Evolutionary conservation across 2,888 invertebrate species (phyloP).

Genomic region (Vandiemenella viatica): DNA sequence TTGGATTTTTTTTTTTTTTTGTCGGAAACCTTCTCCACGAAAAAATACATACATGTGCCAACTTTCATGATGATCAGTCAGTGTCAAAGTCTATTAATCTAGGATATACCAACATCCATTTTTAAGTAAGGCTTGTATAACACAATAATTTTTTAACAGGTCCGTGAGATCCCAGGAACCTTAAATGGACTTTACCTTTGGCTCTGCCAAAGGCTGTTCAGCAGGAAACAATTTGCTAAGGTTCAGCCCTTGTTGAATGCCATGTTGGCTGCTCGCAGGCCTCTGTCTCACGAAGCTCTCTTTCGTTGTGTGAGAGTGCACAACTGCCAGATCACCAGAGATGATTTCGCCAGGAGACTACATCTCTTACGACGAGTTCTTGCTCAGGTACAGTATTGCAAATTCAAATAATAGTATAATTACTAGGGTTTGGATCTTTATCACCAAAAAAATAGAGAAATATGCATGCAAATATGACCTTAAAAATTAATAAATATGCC

Average conservation of each 20-base stretch:
- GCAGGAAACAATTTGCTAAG: slow-evolving; percentile 74
- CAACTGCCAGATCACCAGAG: slow-evolving; percentile 58
- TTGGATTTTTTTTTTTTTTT: no score
- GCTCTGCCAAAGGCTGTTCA: slow-evolving; percentile 85
- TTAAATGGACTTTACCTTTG: slow-evolving; percentile 88
- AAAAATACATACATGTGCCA: no score
- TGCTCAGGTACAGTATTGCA: slow-evolving; percentile 30
- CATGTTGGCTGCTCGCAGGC: slow-evolving; percentile 70
- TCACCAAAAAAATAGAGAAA: no score
- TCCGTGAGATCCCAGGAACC: slow-evolving; percentile 87
- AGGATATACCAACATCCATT: no score
- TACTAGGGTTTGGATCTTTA: no score
- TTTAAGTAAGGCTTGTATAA: no score
- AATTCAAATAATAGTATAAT: no score
- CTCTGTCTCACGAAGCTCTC: slow-evolving; percentile 66
- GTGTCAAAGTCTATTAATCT: no score
- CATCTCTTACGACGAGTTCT: slow-evolving; percentile 55
- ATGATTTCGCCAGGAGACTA: slow-evolving; percentile 66
- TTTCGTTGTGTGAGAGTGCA: slow-evolving; percentile 69
- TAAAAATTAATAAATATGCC: no score
- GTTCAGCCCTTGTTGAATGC: slow-evolving; percentile 74
- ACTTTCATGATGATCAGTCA: no score
- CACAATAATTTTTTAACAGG: slow-evolving; percentile 23
- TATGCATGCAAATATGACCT: no score
- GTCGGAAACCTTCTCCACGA: no score